These are phyloP conservation scores for Thunnus albacares DNA, from an alignment of 2,797 vertebrate genomes.

Conservation along the genomic window DNA sequence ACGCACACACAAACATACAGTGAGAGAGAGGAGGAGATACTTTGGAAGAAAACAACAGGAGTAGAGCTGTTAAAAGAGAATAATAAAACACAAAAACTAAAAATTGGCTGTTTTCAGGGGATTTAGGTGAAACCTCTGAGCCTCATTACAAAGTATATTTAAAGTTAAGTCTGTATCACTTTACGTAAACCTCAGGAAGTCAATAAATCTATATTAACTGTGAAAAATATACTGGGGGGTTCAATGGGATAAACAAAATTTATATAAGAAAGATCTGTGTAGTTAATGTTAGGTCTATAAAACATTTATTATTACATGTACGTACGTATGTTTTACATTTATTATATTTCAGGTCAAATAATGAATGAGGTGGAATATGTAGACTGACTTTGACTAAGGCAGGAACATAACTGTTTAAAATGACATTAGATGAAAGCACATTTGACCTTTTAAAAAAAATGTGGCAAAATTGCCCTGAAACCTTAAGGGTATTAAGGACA, in stretches of 20 bases:
- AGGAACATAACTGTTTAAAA: background rate
- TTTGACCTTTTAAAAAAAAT: background rate
- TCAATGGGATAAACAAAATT: background rate
- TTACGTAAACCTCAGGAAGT: background rate
- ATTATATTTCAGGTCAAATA: background rate
- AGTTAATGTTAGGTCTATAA: background rate
- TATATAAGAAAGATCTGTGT: background rate
- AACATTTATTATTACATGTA: background rate
- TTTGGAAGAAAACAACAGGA: conserved; percentile 12
- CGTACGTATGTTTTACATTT: background rate
- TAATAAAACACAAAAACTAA: conserved; percentile 14
- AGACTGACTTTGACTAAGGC: background rate
- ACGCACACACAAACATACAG: conserved; percentile 12
- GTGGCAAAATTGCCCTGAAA: background rate
- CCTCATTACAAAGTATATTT: background rate
- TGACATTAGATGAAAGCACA: background rate
- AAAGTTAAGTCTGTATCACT: background rate
- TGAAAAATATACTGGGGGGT: background rate
- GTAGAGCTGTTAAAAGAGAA: conserved; percentile 1
- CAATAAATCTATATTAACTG: background rate
- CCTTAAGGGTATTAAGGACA: background rate
- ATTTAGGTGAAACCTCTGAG: background rate
- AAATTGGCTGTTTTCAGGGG: background rate
- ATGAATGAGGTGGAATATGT: background rate
- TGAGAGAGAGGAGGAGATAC: background rate